Conservation (phyloP, 1,140 invertebrate genomes). For the Hyposmocoma kahamanoa region DNA sequence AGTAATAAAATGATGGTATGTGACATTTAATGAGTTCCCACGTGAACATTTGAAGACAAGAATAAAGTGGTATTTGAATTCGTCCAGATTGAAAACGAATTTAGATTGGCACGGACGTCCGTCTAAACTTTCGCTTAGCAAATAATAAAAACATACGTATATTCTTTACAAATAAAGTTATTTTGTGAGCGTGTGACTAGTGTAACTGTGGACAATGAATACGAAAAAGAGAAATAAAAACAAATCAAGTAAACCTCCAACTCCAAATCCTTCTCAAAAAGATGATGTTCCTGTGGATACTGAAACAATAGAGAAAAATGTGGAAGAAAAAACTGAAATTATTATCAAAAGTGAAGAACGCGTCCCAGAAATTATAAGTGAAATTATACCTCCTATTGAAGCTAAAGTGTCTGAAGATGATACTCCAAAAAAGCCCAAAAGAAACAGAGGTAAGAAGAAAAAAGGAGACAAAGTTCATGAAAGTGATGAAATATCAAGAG, state of each 20-base stretch:
- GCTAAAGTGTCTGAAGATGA: constrained; percentile 17
- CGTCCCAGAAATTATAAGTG: constrained; percentile 28
- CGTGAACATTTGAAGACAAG: constrained; percentile 44
- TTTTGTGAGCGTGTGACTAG: constrained; percentile 14
- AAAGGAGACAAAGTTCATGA: constrained; percentile 25
- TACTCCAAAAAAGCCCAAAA: constrained; percentile 56
- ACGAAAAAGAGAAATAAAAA: constrained; percentile 58
- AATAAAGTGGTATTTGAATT: constrained; percentile 51
- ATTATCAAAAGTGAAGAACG: constrained; percentile 22
- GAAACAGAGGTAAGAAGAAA: constrained; percentile 58
- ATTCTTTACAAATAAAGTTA: background rate
- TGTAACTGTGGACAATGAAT: constrained; percentile 36
- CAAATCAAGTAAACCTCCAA: constrained; percentile 27
- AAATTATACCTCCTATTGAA: constrained; percentile 17
- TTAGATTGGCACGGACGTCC: constrained; percentile 23
- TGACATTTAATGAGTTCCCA: constrained; percentile 57
- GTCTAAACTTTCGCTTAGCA: background rate
- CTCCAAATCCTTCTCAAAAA: constrained; percentile 18
- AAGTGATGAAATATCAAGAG: constrained; percentile 11
- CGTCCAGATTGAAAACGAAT: constrained; percentile 41
- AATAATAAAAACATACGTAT: too few relatives aligned
- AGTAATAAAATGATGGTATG: too few relatives aligned
- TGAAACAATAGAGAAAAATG: constrained; percentile 15
- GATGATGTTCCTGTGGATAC: constrained; percentile 16
- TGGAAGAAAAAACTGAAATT: constrained; percentile 20